phyloP scores from a whole-genome alignment of 1,140 invertebrate genomes.

The Lerema accius region DNA sequence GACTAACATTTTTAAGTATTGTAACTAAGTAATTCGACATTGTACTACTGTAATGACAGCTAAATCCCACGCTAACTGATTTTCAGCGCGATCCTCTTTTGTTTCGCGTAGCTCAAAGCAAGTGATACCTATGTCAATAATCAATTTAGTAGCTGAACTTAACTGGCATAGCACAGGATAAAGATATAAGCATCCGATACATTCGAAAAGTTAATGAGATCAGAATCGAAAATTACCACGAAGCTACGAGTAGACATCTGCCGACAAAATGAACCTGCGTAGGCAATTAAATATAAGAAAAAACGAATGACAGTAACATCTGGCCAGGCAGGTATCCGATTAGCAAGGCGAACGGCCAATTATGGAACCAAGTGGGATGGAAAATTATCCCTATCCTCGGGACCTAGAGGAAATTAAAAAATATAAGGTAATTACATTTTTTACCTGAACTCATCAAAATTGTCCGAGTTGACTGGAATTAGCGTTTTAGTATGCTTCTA shows the following conservation, averaged over 20 bases:
- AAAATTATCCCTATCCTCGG: conserved; percentile 55
- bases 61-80: too few relatives aligned
- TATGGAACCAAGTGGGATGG: conserved; percentile 49
- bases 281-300: conserved; percentile 27
- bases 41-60: too few relatives aligned
- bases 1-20: too few relatives aligned
- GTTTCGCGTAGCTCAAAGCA: too few relatives aligned
- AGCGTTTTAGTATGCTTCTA: background rate
- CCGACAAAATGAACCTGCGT: background rate
- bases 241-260: conserved; percentile 10
- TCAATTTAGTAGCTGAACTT: too few relatives aligned
- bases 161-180: too few relatives aligned
- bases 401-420: conserved; percentile 51
- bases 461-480: background rate
- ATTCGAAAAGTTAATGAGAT: background rate
- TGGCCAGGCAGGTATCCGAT: conserved; percentile 38
- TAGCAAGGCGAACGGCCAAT: conserved; percentile 49
- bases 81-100: too few relatives aligned
- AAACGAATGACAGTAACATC: conserved; percentile 36
- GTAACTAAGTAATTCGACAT: too few relatives aligned
- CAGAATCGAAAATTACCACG: background rate
- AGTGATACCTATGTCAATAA: too few relatives aligned
- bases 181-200: too few relatives aligned
- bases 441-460: background rate
- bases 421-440: conserved; percentile 16